phyloP scores from a whole-genome alignment of 2,113 vertebrate genomes.

The Machaerirhynchus nigripectus region DNA sequence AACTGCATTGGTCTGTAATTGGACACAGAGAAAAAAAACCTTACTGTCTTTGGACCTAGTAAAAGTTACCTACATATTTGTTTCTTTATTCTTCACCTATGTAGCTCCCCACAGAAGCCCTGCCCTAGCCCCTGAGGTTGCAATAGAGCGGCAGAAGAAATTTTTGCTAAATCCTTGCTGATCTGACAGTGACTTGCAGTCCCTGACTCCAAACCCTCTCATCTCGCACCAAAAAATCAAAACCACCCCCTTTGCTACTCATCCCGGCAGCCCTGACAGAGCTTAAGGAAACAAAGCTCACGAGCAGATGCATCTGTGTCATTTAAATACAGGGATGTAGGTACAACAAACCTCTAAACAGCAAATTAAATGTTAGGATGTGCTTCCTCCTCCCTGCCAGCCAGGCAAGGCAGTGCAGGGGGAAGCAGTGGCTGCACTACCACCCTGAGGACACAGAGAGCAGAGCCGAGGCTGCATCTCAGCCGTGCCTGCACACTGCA shows the following conservation, averaged over 20 bases:
- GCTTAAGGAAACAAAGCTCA: neutral
- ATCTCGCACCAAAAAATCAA: neutral
- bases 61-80: neutral
- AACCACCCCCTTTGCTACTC: neutral
- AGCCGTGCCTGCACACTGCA: neutral
- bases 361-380: neutral
- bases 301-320: accelerated
- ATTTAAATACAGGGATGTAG: neutral
- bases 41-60: neutral
- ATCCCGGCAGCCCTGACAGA: neutral
- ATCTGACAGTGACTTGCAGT: neutral
- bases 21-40: neutral
- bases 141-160: neutral
- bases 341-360: neutral
- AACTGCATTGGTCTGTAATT: neutral
- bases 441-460: slow-evolving; percentile 32
- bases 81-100: neutral
- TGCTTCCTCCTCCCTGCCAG: neutral
- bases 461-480: neutral
- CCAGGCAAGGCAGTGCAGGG: accelerated
- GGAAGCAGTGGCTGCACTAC: slow-evolving; percentile 27
- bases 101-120: neutral
- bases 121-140: neutral
- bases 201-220: neutral
- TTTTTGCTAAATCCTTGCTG: neutral